Base-by-base conservation (phyloP, 1,140 invertebrate genomes). In the Drosophila takahashii region DNA sequence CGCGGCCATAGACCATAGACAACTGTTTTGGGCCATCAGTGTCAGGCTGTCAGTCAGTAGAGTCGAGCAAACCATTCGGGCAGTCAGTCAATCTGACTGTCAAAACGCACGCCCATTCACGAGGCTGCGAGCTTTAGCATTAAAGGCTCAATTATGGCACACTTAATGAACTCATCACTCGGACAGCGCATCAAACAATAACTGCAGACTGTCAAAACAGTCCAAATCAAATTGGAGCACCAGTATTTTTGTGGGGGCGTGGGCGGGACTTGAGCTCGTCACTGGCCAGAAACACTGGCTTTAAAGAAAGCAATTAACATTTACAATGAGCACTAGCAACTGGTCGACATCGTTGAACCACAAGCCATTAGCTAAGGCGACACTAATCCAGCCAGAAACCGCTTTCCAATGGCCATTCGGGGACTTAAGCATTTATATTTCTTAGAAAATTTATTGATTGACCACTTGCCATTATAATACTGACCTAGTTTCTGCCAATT, bases 101-200 rank as follows among this genome's bases (percentile, higher is more conserved):
- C 81, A 85, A 87, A 89, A 73, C 58, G 79, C 75, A 83, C 79
- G 84, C 83, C 83, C 79, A 86, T 86, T 86, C 79, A 86, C 75
- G 60, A 78, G 83, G 27, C 29, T 45, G 45, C 48, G 8, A 62
- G 57, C 58, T 66, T 61, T 70, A 77, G 60, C 79, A 74, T 89
- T 84, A 89, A 90, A 73, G 64, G 84, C 79, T 87, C 84, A 89
- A 89, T 89, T 89, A 89, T 89, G 77, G 79, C 70, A 69, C 80
- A 70, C 84, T 89, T 89, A 89, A 89, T 89, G 84, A 89, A 89
- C 84, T 89, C 84, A 89, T 89, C 84, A 89, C 84, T 77, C 52
- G 83, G 83, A 87, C 83, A 89, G 84, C 79, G 69, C 72, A 84
- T 90, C 85, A 87, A 89, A 73, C 84, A 77, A 89, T 84, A 89